These are phyloP conservation scores for Euwallacea fornicatus DNA, from an alignment of 1,140 invertebrate genomes.

Conservation along the genomic window DNA sequence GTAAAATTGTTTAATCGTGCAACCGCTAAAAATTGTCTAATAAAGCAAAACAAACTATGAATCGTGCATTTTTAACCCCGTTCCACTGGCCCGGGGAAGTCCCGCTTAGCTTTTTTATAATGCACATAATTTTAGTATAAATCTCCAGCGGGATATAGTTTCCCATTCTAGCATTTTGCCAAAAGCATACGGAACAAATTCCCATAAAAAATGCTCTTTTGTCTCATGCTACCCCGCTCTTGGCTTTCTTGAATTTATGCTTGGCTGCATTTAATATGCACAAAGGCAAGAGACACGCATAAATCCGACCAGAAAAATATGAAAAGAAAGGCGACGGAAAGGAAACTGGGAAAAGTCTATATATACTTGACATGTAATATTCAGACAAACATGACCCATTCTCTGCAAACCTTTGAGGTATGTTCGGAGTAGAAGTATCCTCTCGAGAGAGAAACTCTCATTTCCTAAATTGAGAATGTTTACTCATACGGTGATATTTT, in stretches of 20 bases:
- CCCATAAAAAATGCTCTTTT: conserved; percentile 27
- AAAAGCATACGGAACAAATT: not conserved
- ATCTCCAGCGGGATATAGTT: too few species aligned
- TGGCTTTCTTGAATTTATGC: conserved; percentile 29
- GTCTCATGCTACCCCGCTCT: conserved; percentile 10
- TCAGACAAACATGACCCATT: conserved; percentile 15
- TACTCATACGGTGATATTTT: not conserved
- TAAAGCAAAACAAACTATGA: too few species aligned
- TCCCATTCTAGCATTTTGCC: not conserved
- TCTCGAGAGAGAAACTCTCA: not conserved
- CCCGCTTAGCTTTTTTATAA: too few species aligned
- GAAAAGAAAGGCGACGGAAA: conserved; percentile 33
- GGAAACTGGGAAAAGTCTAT: conserved; percentile 33
- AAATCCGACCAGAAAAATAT: conserved; percentile 40
- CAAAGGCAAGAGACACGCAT: conserved; percentile 36
- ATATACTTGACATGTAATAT: conserved; percentile 42
- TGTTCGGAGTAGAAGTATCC: conserved; percentile 1
- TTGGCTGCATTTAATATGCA: conserved; percentile 39
- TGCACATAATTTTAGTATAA: too few species aligned
- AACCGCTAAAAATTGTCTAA: too few species aligned
- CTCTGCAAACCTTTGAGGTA: not conserved
- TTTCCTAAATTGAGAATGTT: not conserved
- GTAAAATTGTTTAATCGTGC: too few species aligned
- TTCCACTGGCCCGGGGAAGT: too few species aligned
- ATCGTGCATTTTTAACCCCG: too few species aligned